Evolutionary conservation across 2,113 vertebrate genomes (phyloP), one percentile per base, ranked within the genome.

Genomic region (Melanotaenia duboulayi): DNA sequence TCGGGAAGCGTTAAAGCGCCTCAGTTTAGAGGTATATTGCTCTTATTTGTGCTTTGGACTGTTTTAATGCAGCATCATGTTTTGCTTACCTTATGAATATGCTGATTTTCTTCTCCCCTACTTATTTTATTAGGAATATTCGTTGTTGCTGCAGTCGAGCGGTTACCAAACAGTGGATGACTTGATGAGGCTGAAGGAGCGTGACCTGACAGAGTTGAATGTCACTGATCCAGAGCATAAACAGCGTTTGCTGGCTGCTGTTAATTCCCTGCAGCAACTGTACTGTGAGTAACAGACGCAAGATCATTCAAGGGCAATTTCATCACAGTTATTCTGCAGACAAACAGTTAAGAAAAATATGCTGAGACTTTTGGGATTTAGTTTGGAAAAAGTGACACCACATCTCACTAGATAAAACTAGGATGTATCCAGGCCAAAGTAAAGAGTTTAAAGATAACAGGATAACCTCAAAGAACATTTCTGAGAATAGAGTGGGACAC

Each of bases 111-210:
- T 13, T 22, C n/a, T 20, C 3, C n/a, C 24, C 37, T 9, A 3
- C 39, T 50, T n/a, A 10, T 14, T 74, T 37, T 50, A 4, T 25
- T 58, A 98, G 97, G 96, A 96, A 55, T 96, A 96, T 13, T 78
- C 85, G 54, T 94, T 95, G 14, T 94, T 94, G 4, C 86, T 97
- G 57, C 89, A 96, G 81, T 91, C 96, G 72, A 95, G 95, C 12
- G 95, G 97, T 52, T 97, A 97, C 76, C 95, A 98, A 91, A 95
- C 90, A 4, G 88, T 95, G 23, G 96, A 96, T 7, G 96, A 98
- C 87, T 91, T 98, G 84, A 95, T 94, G 72, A 90, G 95, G 72
- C 92, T 98, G 80, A 94, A 92, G 60, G 97, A 98, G 42, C 92
- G 92, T 73, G 94, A 98, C 70, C 92, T 98, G 58, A 90, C 93